Evolutionary conservation across 2,113 vertebrate genomes (phyloP), one percentile per base, ranked within the genome.

Genomic region (Osmerus eperlanus): DNA sequence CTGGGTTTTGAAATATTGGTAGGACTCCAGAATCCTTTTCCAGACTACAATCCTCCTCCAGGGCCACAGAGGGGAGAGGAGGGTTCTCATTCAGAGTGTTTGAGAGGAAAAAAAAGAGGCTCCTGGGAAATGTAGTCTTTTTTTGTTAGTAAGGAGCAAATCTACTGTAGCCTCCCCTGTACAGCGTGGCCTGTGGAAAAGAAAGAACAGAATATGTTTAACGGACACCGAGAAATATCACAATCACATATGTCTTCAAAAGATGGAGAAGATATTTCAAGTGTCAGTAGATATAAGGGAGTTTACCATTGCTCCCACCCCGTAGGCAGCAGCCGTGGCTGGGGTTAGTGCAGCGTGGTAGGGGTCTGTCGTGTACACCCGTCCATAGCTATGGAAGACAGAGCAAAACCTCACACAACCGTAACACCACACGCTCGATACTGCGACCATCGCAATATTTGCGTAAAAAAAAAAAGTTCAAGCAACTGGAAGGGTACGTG

Each of bases 251-350:
- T 47, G 41, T 47, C 41, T 12, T 47, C 41, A 9, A 47, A 47
- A 47, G 41, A 47, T 47, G 41, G 41, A 47, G 41, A 47, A 47
- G 41, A 47, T 47, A 47, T 47, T 1, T 9, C 58, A 60, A 19
- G 21, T 9, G 5, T 60, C 19, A 23, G 11, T 60, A 23, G 58
- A 56, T 3, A 21, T 3, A 13, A 0, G 14, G 11, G 64, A 1
- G 6, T 95, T 94, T 85, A 99, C 97, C 97, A 99, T 97, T 90
- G 97, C 97, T 85, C 97, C 96, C 81, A 99, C 97, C 90, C 97
- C 97, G 65, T 99, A 99, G 85, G 97, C 97, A 76, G 95, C 93
- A 84, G 94, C 95, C 84, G 95, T 92, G 76, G 97, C 95, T 77
- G 97, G 95, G 86, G 95, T 91, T 74, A 99, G 94, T 73, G 97